Conservation (phyloP, 2,888 invertebrate species). For the Lobophora halterata region DNA sequence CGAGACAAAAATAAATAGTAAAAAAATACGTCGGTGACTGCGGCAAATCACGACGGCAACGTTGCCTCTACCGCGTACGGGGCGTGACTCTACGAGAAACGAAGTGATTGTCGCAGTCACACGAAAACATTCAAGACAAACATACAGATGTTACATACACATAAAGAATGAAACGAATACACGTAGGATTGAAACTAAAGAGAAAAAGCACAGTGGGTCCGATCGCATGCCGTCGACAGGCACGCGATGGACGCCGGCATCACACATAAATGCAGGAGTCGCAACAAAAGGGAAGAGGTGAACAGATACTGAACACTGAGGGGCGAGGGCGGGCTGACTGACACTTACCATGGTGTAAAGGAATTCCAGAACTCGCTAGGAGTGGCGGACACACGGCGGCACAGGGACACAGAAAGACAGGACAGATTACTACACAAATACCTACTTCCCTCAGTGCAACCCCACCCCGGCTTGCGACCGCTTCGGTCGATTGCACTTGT, state of each 20-base stretch:
- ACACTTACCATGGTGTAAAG: slow-evolving; percentile 99
- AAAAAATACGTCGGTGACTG: slow-evolving; percentile 72
- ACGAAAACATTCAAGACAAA: slow-evolving; percentile 78
- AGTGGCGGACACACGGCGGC: slow-evolving; percentile 85
- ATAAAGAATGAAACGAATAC: slow-evolving; percentile 81
- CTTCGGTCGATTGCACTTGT: slow-evolving; percentile 70
- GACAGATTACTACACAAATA: slow-evolving; percentile 83
- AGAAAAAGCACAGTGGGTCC: slow-evolving; percentile 75
- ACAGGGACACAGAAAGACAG: slow-evolving; percentile 86
- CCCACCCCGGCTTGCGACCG: slow-evolving; percentile 76
- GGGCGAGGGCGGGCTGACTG: slow-evolving; percentile 83
- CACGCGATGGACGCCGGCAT: slow-evolving; percentile 72
- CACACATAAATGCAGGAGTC: slow-evolving; percentile 79
- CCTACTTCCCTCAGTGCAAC: slow-evolving; percentile 81
- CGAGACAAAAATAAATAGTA: slow-evolving; percentile 78
- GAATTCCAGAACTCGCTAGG: slow-evolving; percentile 99
- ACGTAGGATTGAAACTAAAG: slow-evolving; percentile 78
- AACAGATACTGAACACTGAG: slow-evolving; percentile 81
- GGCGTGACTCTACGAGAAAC: slow-evolving; percentile 44
- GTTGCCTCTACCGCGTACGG: slow-evolving; percentile 37
- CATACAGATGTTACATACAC: slow-evolving; percentile 82
- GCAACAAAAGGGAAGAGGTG: slow-evolving; percentile 80
- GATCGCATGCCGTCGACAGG: slow-evolving; percentile 67
- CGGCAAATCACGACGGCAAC: slow-evolving; percentile 61
- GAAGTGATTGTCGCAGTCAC: slow-evolving; percentile 70